phyloP scores from a whole-genome alignment of 2,113 vertebrate species.

The Sylvilagus bachmani region DNA sequence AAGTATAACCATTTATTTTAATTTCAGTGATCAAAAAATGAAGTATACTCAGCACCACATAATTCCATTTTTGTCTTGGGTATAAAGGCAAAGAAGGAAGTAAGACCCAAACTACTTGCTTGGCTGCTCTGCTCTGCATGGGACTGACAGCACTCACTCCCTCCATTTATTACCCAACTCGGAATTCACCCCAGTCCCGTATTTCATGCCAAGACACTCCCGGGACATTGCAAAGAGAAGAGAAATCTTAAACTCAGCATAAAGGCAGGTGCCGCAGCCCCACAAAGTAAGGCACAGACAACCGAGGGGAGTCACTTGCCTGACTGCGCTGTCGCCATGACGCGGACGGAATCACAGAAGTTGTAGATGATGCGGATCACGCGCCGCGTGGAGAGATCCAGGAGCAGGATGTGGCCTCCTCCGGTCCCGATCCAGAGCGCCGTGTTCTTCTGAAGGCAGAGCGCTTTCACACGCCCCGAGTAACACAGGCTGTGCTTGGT shows the following conservation, averaged over 20 bases:
- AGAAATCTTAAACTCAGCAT: background rate
- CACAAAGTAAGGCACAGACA: background rate
- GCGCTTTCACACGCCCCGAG: slow-evolving; percentile 93
- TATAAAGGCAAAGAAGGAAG: background rate
- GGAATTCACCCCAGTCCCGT: background rate
- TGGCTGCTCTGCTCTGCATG: background rate
- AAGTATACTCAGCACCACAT: background rate
- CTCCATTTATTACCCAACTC: background rate
- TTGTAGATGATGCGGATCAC: slow-evolving; percentile 90
- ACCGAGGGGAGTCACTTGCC: slow-evolving; percentile 86
- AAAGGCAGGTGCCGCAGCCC: background rate
- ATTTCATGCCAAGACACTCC: background rate
- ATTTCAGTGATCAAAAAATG: slow-evolving; percentile 8
- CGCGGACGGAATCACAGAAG: slow-evolving; percentile 91
- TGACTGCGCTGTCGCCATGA: slow-evolving; percentile 90
- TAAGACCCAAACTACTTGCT: background rate
- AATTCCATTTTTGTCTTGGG: slow-evolving; percentile 3
- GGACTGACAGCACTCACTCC: background rate
- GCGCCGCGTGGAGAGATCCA: slow-evolving; percentile 93
- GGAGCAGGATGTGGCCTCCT: slow-evolving; percentile 93
- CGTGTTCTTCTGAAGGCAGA: slow-evolving; percentile 93
- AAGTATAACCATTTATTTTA: slow-evolving; percentile 40
- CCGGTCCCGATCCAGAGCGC: slow-evolving; percentile 96
- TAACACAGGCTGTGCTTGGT: slow-evolving; percentile 85
- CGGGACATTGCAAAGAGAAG: background rate